phyloP scores from a whole-genome alignment of 2,113 vertebrate species.

The Corythaixoides concolor region DNA sequence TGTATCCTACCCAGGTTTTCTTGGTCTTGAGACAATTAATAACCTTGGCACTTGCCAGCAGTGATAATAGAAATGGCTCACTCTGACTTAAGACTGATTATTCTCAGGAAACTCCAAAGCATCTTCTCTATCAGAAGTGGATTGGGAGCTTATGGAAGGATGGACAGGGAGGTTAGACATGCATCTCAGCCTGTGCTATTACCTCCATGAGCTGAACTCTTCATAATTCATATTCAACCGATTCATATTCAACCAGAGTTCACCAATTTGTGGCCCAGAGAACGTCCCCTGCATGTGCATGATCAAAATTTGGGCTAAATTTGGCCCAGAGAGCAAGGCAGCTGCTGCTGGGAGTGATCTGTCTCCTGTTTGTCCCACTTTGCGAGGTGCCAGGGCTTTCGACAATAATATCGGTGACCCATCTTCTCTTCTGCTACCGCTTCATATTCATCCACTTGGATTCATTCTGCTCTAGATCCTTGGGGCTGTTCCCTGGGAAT shows the following conservation, averaged over 20 bases:
- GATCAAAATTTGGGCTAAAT: neutral
- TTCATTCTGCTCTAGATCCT: slow-evolving; percentile 61
- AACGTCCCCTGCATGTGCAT: neutral
- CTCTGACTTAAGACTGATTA: neutral
- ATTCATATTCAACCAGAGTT: neutral
- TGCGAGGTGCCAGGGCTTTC: neutral
- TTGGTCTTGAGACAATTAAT: neutral
- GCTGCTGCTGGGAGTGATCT: neutral
- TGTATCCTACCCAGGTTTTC: neutral
- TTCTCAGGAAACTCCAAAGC: neutral
- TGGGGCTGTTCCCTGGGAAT: slow-evolving; percentile 39
- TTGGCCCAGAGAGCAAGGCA: neutral
- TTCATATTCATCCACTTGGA: neutral
- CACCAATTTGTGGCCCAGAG: neutral
- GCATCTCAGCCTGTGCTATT: neutral
- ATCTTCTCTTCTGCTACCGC: neutral
- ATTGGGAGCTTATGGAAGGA: neutral
- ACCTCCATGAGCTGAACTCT: neutral
- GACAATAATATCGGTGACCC: neutral
- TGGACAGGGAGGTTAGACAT: neutral
- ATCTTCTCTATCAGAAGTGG: neutral
- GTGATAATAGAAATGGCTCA: neutral
- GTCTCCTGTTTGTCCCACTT: neutral
- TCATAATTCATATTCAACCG: neutral
- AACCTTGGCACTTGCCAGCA: neutral